A percentile compares a stretch with the other conserved stretches of the same genome.
These are phyloP conservation scores for Merops nubicus DNA, from an alignment of 2,113 vertebrate species.

Conservation along the genomic window DNA sequence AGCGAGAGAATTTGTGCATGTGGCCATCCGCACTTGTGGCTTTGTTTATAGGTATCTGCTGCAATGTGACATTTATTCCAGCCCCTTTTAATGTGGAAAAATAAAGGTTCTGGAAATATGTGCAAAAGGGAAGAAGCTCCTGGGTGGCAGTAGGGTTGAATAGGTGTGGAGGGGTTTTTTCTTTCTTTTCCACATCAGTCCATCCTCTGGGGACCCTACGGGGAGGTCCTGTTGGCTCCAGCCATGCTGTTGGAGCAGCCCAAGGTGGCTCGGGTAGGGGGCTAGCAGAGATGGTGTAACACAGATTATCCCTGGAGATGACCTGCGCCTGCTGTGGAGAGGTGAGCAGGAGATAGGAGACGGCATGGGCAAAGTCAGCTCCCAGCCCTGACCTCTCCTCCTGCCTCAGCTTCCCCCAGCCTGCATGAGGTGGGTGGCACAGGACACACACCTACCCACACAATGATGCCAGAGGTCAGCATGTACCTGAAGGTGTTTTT, in stretches of 20 bases:
- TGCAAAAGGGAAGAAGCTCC: accelerated
- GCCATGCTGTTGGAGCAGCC: background rate
- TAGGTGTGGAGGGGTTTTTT: no score
- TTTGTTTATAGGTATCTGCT: background rate
- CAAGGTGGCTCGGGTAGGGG: accelerated
- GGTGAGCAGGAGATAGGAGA: background rate
- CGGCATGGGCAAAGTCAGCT: background rate
- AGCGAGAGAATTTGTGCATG: background rate
- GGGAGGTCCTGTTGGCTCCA: accelerated
- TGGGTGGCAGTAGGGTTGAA: background rate
- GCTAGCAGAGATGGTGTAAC: background rate
- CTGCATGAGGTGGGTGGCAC: background rate
- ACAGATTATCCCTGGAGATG: background rate
- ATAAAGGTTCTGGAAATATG: background rate
- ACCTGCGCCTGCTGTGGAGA: background rate
- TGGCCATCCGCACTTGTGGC: background rate
- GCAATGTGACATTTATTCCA: background rate
- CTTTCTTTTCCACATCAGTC: background rate
- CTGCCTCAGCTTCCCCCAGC: background rate
- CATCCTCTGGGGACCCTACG: no score
- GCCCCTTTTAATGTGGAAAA: background rate
- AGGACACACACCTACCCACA: accelerated
- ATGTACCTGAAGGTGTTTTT: accelerated
- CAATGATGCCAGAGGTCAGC: accelerated
- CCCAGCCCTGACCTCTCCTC: accelerated